These are phyloP conservation scores for Atherinomorus stipes DNA, from an alignment of 2,113 vertebrate species.

Conservation along the genomic window DNA sequence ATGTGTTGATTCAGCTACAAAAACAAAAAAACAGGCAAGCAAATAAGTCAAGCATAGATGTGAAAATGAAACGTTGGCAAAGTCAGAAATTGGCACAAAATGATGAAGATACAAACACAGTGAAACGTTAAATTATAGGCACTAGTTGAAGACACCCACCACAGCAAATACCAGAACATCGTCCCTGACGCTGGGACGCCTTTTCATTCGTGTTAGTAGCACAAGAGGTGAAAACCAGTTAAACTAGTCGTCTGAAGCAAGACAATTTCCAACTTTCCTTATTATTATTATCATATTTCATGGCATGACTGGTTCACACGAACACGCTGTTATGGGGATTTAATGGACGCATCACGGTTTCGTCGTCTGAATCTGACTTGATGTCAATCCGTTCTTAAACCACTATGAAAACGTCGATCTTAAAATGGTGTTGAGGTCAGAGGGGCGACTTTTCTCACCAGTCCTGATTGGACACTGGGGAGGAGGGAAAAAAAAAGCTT, in stretches of 20 bases:
- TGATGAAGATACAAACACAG: slow-evolving; percentile 75
- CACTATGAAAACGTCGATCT: slow-evolving; percentile 25
- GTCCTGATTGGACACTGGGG: slow-evolving; percentile 39
- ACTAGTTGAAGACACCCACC: slow-evolving; percentile 86
- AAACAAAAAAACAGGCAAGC: slow-evolving; percentile 76
- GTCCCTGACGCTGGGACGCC: slow-evolving; percentile 54
- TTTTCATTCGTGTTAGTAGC: slow-evolving; percentile 44
- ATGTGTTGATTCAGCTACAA: slow-evolving; percentile 73
- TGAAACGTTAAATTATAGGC: slow-evolving; percentile 95
- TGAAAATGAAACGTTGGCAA: slow-evolving; percentile 85
- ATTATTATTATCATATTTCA: slow-evolving; percentile 12
- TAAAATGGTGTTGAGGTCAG: slow-evolving; percentile 46
- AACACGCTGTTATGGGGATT: slow-evolving; percentile 23
- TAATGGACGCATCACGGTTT: slow-evolving; percentile 20
- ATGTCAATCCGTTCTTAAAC: slow-evolving; percentile 14
- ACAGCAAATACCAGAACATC: slow-evolving; percentile 57
- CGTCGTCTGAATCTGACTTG: slow-evolving; percentile 15
- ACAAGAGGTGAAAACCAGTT: slow-evolving; percentile 56
- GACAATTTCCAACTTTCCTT: slow-evolving; percentile 5
- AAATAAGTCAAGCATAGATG: slow-evolving; percentile 85
- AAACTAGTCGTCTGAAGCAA: neutral
- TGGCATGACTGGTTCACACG: slow-evolving; percentile 30
- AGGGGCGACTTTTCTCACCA: slow-evolving; percentile 37
- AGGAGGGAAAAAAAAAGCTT: slow-evolving; percentile 67
- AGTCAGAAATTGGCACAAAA: slow-evolving; percentile 91